Evolutionary conservation across 1,140 invertebrate species (phyloP).

Genomic region (Dendroctonus ponderosae): DNA sequence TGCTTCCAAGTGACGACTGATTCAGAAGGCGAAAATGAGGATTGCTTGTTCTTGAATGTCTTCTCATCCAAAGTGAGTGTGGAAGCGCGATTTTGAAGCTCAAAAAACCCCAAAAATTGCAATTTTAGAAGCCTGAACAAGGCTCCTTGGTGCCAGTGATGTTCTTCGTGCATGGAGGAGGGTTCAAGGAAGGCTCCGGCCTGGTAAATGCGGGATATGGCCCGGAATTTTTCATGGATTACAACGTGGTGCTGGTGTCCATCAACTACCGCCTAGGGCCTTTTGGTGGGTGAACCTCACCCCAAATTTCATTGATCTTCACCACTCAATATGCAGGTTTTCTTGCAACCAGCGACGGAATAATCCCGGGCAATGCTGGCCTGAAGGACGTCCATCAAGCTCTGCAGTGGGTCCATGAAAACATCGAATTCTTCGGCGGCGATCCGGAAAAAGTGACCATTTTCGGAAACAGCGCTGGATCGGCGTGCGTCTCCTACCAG

Average conservation of each 20-base stretch:
- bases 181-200: slow-evolving; percentile 16
- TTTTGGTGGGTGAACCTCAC: slow-evolving; percentile 19
- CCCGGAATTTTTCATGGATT: slow-evolving; percentile 29
- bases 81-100: neutral
- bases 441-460: slow-evolving; percentile 27
- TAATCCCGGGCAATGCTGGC: slow-evolving; percentile 23
- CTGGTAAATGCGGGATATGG: neutral
- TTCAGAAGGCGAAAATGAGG: slow-evolving; percentile 13
- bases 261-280: slow-evolving; percentile 30
- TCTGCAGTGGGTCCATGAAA: slow-evolving; percentile 20
- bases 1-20: slow-evolving; percentile 18
- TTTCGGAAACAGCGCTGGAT: slow-evolving; percentile 26
- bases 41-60: slow-evolving; percentile 27
- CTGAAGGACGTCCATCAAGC: slow-evolving; percentile 22
- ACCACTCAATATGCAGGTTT: slow-evolving; percentile 9
- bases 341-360: slow-evolving; percentile 18
- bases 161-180: slow-evolving; percentile 32
- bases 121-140: neutral
- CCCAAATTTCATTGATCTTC: neutral
- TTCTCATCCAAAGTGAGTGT: slow-evolving; percentile 5
- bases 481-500: slow-evolving; percentile 14
- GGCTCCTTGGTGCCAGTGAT: slow-evolving; percentile 14
- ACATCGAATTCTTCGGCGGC: slow-evolving; percentile 26
- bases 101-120: neutral
- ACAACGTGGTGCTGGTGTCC: slow-evolving; percentile 26